Evolutionary conservation across 2,113 vertebrate species (phyloP).

Genomic region (Opisthocomus hoazin): DNA sequence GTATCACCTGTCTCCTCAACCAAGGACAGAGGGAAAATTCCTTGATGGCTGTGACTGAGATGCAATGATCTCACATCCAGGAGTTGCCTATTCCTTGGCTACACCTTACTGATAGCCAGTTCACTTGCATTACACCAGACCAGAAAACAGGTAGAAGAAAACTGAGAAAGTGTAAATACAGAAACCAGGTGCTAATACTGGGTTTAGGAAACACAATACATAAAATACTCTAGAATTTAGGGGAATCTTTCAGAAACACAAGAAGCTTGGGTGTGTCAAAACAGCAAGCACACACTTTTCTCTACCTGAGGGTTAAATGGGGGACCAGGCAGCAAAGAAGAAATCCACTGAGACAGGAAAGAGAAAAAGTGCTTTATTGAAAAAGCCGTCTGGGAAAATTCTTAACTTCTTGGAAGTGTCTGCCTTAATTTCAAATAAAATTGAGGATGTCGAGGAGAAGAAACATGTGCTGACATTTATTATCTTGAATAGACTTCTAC

Average conservation of each 20-base stretch:
- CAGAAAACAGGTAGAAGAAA: neutral
- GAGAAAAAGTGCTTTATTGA: neutral
- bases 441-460: neutral
- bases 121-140: neutral
- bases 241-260: neutral
- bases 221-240: neutral
- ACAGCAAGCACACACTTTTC: neutral
- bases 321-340: neutral
- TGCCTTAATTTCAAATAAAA: neutral
- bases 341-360: neutral
- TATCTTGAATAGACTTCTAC: neutral
- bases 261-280: neutral
- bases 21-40: neutral
- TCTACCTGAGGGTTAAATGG: neutral
- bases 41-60: neutral
- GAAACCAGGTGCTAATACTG: neutral
- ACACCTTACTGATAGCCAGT: neutral
- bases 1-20: neutral
- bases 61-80: neutral
- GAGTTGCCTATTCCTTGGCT: neutral
- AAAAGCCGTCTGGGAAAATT: neutral
- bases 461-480: neutral
- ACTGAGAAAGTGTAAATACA: neutral
- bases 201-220: neutral
- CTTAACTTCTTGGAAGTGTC: neutral